Evolutionary conservation across 2,113 vertebrate species (phyloP).

Genomic region (Neotragus pygmaeus): DNA sequence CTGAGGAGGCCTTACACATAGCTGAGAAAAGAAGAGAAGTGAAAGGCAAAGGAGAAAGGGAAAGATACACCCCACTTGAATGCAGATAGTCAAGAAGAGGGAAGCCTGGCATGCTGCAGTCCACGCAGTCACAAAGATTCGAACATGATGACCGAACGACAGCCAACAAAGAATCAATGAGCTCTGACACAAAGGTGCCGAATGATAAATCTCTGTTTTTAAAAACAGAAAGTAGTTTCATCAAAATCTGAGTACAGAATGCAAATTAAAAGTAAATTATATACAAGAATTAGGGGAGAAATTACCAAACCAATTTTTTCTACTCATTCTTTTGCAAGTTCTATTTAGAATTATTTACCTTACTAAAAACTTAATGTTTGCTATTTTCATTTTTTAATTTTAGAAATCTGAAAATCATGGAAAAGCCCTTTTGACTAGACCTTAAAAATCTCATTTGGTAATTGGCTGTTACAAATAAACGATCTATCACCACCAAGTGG

Average conservation of each 20-base stretch:
- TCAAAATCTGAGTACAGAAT: neutral
- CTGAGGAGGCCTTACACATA: neutral
- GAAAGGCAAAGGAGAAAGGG: neutral
- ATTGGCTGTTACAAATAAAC: neutral
- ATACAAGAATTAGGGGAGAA: neutral
- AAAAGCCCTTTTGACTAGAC: neutral
- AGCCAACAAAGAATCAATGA: neutral
- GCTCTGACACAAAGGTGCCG: neutral
- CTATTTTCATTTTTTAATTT: neutral
- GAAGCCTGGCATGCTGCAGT: neutral
- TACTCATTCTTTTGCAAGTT: neutral
- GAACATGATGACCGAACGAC: fast-evolving
- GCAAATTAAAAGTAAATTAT: neutral
- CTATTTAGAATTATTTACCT: neutral
- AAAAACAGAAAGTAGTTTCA: neutral
- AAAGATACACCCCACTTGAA: neutral
- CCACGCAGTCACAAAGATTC: neutral
- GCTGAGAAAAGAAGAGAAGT: neutral
- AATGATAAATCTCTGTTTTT: neutral
- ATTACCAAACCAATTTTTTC: neutral
- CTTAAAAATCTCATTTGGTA: neutral
- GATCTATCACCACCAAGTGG: neutral
- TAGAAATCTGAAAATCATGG: neutral
- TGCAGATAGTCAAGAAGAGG: neutral
- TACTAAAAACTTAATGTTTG: neutral